A percentile compares a stretch with the other conserved stretches of the same genome.
Conservation (phyloP, 2,888 invertebrate genomes). For the Lasioglossum zephyrum region DNA sequence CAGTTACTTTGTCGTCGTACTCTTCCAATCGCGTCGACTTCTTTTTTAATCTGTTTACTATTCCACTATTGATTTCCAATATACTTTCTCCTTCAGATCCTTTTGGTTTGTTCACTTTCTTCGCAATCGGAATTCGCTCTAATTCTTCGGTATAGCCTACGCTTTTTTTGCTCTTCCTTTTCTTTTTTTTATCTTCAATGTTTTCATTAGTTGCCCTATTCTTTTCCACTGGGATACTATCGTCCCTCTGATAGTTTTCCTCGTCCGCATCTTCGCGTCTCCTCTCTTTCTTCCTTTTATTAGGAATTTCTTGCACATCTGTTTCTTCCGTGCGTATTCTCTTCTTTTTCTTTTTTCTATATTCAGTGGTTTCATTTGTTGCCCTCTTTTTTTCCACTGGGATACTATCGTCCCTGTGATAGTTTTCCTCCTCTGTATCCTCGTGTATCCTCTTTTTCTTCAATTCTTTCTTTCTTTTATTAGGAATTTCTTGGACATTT, state of each 20-base stretch:
- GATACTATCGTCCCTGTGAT: not conserved
- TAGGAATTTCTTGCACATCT: conserved; percentile 4
- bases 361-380: conserved; percentile 1
- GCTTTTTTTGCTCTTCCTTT: conserved; percentile 21
- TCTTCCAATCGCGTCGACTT: conserved; percentile 25
- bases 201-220: conserved; percentile 24
- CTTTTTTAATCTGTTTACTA: conserved; percentile 2
- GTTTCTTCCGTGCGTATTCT: conserved; percentile 22
- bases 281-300: conserved; percentile 43
- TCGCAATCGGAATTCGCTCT: conserved; percentile 16
- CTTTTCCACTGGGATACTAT: conserved; percentile 29
- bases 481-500: conserved; percentile 5
- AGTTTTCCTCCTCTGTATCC: not conserved
- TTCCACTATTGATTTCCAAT: not conserved
- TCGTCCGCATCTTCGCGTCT: not conserved
- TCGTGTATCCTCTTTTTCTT: not conserved
- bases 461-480: conserved; percentile 47
- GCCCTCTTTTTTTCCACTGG: conserved; percentile 48
- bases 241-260: not conserved
- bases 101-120: conserved; percentile 43
- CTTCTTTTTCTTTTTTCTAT: conserved; percentile 33
- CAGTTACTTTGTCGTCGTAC: conserved; percentile 24
- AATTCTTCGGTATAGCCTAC: not conserved
- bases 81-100: conserved; percentile 6
- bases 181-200: conserved; percentile 5